These are phyloP conservation scores for Drosophila anomalipes DNA, from an alignment of 2,888 invertebrate species.

Conservation along the genomic window DNA sequence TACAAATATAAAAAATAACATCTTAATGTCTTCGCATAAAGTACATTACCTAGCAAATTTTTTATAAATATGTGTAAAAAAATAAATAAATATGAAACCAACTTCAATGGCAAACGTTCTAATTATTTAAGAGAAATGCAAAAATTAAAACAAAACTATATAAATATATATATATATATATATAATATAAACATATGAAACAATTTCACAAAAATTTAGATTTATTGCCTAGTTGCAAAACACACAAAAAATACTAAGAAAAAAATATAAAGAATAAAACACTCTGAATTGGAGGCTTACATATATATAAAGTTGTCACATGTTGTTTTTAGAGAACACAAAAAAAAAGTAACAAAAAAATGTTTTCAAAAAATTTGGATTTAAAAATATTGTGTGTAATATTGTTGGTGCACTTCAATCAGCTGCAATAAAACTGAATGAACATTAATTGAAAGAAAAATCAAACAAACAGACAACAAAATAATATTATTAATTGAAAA, in stretches of 20 bases:
- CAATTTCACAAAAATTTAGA: conserved; percentile 38
- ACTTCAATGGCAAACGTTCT: conserved; percentile 28
- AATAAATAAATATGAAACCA: conserved; percentile 13
- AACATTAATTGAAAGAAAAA: conserved; percentile 4
- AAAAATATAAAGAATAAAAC: conserved; percentile 22
- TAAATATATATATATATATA: conserved; percentile 8
- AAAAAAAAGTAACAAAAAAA: conserved; percentile 30
- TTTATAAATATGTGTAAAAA: conserved; percentile 52
- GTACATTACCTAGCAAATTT: conserved; percentile 60
- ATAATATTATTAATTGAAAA: conserved; percentile 8
- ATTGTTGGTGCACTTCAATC: conserved; percentile 20
- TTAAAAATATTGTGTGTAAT: conserved; percentile 26
- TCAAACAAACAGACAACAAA: neutral
- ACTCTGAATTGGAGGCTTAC: conserved; percentile 69
- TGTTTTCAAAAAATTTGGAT: conserved; percentile 21
- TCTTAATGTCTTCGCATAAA: conserved; percentile 69
- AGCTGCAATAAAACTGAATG: conserved; percentile 2
- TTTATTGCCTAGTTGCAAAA: conserved; percentile 27
- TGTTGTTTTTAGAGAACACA: conserved; percentile 46
- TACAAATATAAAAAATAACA: conserved; percentile 31
- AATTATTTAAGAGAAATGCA: conserved; percentile 39
- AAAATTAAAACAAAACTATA: conserved; percentile 48
- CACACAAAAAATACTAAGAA: conserved; percentile 22
- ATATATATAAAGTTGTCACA: conserved; percentile 38
- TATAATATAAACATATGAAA: conserved; percentile 17